These are phyloP conservation scores for Zootoca vivipara DNA, from an alignment of 2,113 vertebrate species.

Conservation along the genomic window DNA sequence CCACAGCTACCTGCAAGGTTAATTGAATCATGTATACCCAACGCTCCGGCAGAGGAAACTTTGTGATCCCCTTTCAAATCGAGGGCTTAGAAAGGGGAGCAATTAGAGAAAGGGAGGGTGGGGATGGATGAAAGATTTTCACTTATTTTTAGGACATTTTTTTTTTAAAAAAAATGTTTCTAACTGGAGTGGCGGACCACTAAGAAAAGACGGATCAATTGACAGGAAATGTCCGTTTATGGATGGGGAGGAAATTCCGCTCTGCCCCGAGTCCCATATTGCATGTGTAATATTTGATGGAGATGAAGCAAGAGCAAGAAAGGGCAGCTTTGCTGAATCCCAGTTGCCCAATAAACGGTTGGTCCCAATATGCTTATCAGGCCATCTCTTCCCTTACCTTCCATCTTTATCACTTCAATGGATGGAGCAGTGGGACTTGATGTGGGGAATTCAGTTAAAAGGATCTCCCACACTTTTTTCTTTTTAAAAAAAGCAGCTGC, in stretches of 20 bases:
- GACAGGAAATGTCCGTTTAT: background rate
- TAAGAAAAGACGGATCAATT: background rate
- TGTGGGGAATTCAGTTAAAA: background rate
- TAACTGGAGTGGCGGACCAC: background rate
- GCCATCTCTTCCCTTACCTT: background rate
- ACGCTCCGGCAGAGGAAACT: slow-evolving; percentile 74
- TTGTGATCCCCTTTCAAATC: slow-evolving; percentile 70
- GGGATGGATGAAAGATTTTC: background rate
- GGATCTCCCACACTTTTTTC: background rate
- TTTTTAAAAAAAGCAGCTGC: background rate
- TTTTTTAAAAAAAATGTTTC: background rate
- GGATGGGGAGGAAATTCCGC: background rate
- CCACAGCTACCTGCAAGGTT: slow-evolving; percentile 83
- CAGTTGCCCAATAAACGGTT: background rate
- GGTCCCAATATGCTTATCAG: no score
- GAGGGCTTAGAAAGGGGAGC: slow-evolving; percentile 64
- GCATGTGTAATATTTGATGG: background rate
- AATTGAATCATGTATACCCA: slow-evolving; percentile 83
- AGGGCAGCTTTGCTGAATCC: background rate
- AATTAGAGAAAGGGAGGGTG: slow-evolving; percentile 47
- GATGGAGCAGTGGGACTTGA: background rate
- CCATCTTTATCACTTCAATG: background rate
- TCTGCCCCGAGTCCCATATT: background rate
- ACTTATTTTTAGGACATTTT: background rate
- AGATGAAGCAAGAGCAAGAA: background rate